Conservation (phyloP, 2,888 invertebrate species). For the Tridacna crocea region DNA sequence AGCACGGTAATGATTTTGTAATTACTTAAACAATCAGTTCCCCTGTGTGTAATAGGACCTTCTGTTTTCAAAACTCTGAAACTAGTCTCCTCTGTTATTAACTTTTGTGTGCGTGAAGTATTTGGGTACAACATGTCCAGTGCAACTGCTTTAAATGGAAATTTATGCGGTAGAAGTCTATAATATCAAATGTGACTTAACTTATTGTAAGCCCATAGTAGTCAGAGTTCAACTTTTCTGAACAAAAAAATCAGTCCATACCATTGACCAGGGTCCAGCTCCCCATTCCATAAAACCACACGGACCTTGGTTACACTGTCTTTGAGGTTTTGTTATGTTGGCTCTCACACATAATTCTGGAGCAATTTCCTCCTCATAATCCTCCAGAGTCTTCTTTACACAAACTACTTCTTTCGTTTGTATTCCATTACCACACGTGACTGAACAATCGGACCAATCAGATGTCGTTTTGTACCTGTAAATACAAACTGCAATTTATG, state of each 20-base stretch:
- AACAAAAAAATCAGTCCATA: background rate
- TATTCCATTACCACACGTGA: slow-evolving; percentile 68
- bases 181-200: too few relatives aligned
- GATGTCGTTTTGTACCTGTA: slow-evolving; percentile 12
- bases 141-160: too few relatives aligned
- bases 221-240: background rate
- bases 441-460: slow-evolving; percentile 68
- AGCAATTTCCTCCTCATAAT: slow-evolving; percentile 12
- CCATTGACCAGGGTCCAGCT: slow-evolving; percentile 60
- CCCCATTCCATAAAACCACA: slow-evolving; percentile 56
- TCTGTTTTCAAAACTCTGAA: too few relatives aligned
- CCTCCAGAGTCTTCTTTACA: slow-evolving; percentile 9
- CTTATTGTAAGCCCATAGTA: background rate
- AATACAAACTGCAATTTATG: background rate
- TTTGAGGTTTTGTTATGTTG: slow-evolving; percentile 14
- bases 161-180: too few relatives aligned
- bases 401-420: slow-evolving; percentile 62
- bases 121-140: too few relatives aligned
- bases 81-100: too few relatives aligned
- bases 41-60: too few relatives aligned
- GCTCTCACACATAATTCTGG: slow-evolving; percentile 29
- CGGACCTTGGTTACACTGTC: slow-evolving; percentile 35
- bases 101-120: too few relatives aligned
- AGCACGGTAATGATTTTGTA: too few relatives aligned
- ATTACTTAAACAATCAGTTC: too few relatives aligned